phyloP scores from a whole-genome alignment of 2,797 vertebrate genomes.

The Urocyon cinereoargenteus region DNA sequence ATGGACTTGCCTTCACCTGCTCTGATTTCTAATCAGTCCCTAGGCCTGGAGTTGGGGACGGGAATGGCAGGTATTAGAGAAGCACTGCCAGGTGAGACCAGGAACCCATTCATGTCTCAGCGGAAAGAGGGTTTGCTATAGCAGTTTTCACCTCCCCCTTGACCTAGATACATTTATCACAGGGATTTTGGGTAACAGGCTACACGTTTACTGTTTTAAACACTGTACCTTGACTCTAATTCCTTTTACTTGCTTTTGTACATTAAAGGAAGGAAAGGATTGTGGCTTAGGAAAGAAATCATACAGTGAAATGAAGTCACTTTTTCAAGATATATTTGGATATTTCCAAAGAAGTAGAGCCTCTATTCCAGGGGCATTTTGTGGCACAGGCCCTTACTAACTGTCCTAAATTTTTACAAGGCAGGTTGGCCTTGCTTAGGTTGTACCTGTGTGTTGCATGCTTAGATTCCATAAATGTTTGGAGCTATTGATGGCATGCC shows the following conservation, averaged over 20 bases:
- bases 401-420: background rate
- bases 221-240: background rate
- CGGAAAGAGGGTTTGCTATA: background rate
- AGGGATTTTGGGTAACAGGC: background rate
- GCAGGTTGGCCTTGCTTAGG: background rate
- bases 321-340: background rate
- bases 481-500: background rate
- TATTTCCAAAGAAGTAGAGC: background rate
- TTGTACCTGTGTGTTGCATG: background rate
- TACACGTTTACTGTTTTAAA: background rate
- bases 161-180: background rate
- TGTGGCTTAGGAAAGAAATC: background rate
- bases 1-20: background rate
- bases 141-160: background rate
- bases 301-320: background rate
- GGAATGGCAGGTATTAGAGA: background rate
- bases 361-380: background rate
- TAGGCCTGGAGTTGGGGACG: fast-evolving
- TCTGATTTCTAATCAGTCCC: background rate
- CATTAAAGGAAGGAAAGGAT: background rate
- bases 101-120: background rate
- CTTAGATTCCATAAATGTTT: background rate
- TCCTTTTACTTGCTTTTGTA: background rate
- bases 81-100: background rate
- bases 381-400: too few species aligned